Evolutionary conservation across 2,797 vertebrate species (phyloP).

Genomic region (Clarias fuscus): DNA sequence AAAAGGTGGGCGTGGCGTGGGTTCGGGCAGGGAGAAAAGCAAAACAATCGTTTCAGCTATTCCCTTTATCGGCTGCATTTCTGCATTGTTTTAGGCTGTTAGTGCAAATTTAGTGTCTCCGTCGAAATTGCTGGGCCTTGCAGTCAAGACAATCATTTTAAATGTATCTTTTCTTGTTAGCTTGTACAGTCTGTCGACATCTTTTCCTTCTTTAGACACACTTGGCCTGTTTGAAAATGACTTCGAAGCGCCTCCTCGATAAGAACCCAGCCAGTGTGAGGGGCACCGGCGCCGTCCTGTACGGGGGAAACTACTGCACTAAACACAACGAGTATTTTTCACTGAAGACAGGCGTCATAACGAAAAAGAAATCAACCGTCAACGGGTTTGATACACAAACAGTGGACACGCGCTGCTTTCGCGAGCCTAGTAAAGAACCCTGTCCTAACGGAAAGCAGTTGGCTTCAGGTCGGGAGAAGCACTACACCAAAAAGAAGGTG

Average conservation of each 20-base stretch:
- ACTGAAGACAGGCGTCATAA: conserved; percentile 56
- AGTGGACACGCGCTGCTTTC: conserved; percentile 62
- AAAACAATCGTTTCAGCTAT: conserved; percentile 76
- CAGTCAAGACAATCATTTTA: conserved; percentile 70
- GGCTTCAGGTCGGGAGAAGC: conserved; percentile 60
- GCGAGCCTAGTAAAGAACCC: conserved; percentile 58
- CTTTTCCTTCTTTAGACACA: conserved; percentile 70
- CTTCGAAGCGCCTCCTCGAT: conserved; percentile 74
- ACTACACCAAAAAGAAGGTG: conserved; percentile 74
- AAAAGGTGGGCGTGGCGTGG: conserved; percentile 71
- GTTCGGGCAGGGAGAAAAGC: conserved; percentile 73
- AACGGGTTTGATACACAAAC: conserved; percentile 62
- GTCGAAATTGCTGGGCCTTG: conserved; percentile 52
- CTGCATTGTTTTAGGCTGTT: conserved; percentile 58
- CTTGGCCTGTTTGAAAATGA: conserved; percentile 70
- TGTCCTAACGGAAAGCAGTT: conserved; percentile 61
- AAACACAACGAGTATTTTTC: conserved; percentile 62
- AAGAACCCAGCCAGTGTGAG: conserved; percentile 65
- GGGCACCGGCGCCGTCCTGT: conserved; percentile 60
- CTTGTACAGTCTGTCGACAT: conserved; percentile 69
- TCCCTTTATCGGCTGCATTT: conserved; percentile 71
- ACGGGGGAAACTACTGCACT: conserved; percentile 60
- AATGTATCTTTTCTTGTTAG: conserved; percentile 74
- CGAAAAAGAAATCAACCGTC: conserved; percentile 60
- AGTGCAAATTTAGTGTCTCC: conserved; percentile 64